These are phyloP conservation scores for Dendroctonus valens DNA, from an alignment of 1,140 invertebrate genomes.

Conservation along the genomic window DNA sequence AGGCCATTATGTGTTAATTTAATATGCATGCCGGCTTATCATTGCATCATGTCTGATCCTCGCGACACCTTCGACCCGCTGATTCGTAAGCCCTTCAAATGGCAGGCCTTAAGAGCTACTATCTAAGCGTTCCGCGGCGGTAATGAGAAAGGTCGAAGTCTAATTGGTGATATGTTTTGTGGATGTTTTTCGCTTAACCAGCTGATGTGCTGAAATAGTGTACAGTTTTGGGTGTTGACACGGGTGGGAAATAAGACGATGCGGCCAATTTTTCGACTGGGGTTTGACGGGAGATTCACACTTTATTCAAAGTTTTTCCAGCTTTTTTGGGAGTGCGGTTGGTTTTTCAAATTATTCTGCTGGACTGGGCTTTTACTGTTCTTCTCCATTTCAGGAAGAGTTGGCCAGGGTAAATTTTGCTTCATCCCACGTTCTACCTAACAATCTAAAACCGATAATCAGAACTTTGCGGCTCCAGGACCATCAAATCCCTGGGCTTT, in stretches of 20 bases:
- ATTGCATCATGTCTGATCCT: too few relatives aligned
- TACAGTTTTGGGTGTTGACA: slow-evolving; percentile 29
- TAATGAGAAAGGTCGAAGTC: slow-evolving; percentile 34
- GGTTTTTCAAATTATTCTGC: not conserved
- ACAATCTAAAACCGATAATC: slow-evolving; percentile 42
- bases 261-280: slow-evolving; percentile 4
- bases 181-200: slow-evolving; percentile 4
- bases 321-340: slow-evolving; percentile 32
- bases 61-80: not conserved
- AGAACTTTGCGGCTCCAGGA: slow-evolving; percentile 58
- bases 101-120: slow-evolving; percentile 3
- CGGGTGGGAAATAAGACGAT: slow-evolving; percentile 13
- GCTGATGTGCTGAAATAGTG: not conserved
- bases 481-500: slow-evolving; percentile 51
- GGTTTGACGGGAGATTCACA: slow-evolving; percentile 41
- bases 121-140: slow-evolving; percentile 10
- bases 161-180: slow-evolving; percentile 34
- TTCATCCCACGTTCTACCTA: slow-evolving; percentile 46
- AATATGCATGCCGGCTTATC: too few relatives aligned
- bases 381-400: slow-evolving; percentile 24
- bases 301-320: slow-evolving; percentile 41
- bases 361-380: too few relatives aligned
- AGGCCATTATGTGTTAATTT: too few relatives aligned
- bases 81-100: not conserved
- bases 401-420: slow-evolving; percentile 32